Percentiles rank a stretch among this genome's conserved stretches.
Evolutionary conservation across 2,888 invertebrate genomes (phyloP).

Genomic region (Tipula vernalis): DNA sequence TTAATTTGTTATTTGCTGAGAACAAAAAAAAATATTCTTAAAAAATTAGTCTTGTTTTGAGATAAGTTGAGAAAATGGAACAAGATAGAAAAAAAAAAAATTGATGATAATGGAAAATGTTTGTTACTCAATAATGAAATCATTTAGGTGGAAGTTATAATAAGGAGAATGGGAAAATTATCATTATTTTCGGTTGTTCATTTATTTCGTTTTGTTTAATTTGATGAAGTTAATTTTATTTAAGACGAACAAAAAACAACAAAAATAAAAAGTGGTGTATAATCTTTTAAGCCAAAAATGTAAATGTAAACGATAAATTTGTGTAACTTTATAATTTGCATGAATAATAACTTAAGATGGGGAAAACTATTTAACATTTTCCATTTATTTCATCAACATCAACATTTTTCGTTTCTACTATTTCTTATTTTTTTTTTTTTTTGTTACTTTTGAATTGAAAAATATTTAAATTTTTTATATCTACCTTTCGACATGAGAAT

Average conservation of each 20-base stretch:
- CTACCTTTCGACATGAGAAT: not conserved
- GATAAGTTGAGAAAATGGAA: not conserved
- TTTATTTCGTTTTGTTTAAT: not conserved
- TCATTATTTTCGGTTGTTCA: not conserved
- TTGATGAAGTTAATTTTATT: not conserved
- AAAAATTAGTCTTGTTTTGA: not conserved
- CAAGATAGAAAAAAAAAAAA: not conserved
- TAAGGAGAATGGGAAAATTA: not conserved
- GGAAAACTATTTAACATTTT: not conserved
- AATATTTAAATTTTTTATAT: not conserved
- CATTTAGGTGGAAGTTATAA: conserved; percentile 5
- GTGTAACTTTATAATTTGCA: not conserved
- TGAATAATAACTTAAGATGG: not conserved
- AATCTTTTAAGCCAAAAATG: not conserved
- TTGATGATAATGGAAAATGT: conserved; percentile 9
- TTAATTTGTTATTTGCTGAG: not conserved
- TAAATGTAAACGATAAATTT: not conserved
- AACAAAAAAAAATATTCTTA: not conserved
- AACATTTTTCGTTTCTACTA: not conserved
- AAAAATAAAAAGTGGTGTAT: not conserved
- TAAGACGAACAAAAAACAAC: not conserved
- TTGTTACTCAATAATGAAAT: conserved; percentile 7
- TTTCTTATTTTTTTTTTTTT: not conserved
- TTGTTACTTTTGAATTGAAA: not conserved
- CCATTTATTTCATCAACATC: not conserved